Evolutionary conservation across 2,113 vertebrate genomes (phyloP).

Genomic region (Salvelinus fontinalis): DNA sequence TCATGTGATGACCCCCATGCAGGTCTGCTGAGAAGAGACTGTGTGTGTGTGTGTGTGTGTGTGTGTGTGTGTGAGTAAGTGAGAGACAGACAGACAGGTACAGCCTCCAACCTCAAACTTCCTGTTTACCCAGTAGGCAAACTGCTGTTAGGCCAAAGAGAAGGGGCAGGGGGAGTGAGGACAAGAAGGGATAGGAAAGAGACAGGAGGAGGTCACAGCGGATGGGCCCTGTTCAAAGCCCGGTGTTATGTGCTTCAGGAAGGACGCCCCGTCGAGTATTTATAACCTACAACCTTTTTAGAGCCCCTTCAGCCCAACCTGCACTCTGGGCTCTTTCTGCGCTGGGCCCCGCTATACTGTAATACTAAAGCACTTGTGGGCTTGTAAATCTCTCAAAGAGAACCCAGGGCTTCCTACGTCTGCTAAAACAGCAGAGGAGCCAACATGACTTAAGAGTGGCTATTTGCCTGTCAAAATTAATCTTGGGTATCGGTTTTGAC

Average conservation of each 20-base stretch:
- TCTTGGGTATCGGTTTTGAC: constrained; percentile 50
- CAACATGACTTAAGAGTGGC: constrained; percentile 52
- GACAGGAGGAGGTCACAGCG: background rate
- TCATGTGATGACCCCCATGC: constrained; percentile 41
- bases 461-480: constrained; percentile 67
- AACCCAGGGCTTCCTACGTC: constrained; percentile 27
- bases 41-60: constrained; percentile 9
- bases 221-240: background rate
- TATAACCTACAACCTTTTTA: constrained; percentile 69
- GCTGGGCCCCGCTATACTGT: constrained; percentile 40
- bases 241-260: constrained; percentile 54
- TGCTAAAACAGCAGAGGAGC: constrained; percentile 60
- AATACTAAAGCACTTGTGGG: constrained; percentile 41
- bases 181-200: too few relatives aligned
- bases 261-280: constrained; percentile 63
- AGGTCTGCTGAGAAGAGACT: constrained; percentile 15
- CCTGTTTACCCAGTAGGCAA: constrained; percentile 60
- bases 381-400: constrained; percentile 58
- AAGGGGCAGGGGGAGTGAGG: background rate
- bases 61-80: background rate
- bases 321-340: constrained; percentile 20
- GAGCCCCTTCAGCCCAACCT: constrained; percentile 44
- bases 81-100: background rate
- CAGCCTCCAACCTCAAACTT: constrained; percentile 32
- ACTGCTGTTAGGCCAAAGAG: constrained; percentile 19